Evolutionary conservation across 2,888 invertebrate species (phyloP), one percentile per base, ranked within the genome.

Genomic region (Sericinus montela): DNA sequence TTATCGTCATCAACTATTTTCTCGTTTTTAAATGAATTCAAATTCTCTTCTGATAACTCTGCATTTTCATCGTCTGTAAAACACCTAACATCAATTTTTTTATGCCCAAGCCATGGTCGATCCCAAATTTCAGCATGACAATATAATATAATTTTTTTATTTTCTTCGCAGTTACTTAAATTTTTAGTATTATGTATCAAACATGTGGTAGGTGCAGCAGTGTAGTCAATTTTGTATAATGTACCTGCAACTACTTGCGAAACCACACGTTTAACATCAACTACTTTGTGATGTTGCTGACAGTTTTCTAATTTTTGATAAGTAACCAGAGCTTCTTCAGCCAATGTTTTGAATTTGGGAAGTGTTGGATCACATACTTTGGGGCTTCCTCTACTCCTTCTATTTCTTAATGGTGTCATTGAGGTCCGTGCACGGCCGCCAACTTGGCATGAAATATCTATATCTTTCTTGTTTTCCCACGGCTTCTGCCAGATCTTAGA

Each of bases 51-150:
- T 16, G 10, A 9, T 10, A 19, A n/a, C 19, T 57, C 43, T 14
- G 15, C 15, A 38, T 53, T 16, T 19, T 51, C 36, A 29, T 29
- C 5, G 16, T 63, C 63, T 42, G 64, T 73, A 28, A 65, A 60
- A 56, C 89, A 83, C 23, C 63, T 57, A 0, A 88, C 75, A 36
- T 73, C 61, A 47, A 79, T 72, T 30, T 79, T 68, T 41, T 80
- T 76, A 1, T 48, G 51, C 37, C 75, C 75, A 16, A 88, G 34
- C 92, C 92, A 92, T 6, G 90, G 87, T 30, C 77, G 82, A 30
- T 88, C 80, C 91, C 90, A 91, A 40, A 91, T 80, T 45, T 72
- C 58, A 29, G 92, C 66, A 19, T 79, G 57, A 62, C 92, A 93
- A 50, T 61, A 56, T 15, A 74, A 51, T 25, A 60, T 40, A 11